These are phyloP conservation scores for Balaeniceps rex DNA, from an alignment of 2,113 vertebrate species.

Conservation along the genomic window DNA sequence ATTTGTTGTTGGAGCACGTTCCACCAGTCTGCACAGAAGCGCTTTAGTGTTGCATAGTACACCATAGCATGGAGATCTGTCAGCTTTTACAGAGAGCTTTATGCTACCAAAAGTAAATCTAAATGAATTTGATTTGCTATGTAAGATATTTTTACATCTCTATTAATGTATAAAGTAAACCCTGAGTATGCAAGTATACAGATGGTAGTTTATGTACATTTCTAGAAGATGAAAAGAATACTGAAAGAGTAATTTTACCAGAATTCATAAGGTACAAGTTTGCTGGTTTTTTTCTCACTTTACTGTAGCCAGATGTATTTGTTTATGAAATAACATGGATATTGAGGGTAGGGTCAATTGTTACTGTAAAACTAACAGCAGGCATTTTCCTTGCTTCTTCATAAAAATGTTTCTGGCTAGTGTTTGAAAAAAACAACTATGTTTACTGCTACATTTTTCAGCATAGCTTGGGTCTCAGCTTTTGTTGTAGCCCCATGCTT, in stretches of 20 bases:
- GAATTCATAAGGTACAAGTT: not conserved
- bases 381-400: conserved; percentile 35
- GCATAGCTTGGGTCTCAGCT: not conserved
- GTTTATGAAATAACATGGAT: not conserved
- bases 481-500: not conserved
- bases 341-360: not conserved
- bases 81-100: not conserved
- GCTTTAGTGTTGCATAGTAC: not conserved
- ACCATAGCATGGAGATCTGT: not conserved
- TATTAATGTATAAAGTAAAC: not conserved
- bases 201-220: not conserved
- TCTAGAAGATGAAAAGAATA: not conserved
- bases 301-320: not conserved
- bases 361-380: conserved; percentile 26
- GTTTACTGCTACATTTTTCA: conserved; percentile 7
- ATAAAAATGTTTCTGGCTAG: not conserved
- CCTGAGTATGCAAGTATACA: not conserved
- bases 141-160: not conserved
- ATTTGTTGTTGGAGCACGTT: not conserved
- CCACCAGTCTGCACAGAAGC: not conserved
- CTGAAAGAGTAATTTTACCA: not conserved
- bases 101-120: not conserved
- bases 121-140: not conserved
- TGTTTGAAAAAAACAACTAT: conserved; percentile 3
- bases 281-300: not conserved